These are phyloP conservation scores for Hydrolagus colliei DNA, from an alignment of 2,797 vertebrate genomes.

Conservation along the genomic window DNA sequence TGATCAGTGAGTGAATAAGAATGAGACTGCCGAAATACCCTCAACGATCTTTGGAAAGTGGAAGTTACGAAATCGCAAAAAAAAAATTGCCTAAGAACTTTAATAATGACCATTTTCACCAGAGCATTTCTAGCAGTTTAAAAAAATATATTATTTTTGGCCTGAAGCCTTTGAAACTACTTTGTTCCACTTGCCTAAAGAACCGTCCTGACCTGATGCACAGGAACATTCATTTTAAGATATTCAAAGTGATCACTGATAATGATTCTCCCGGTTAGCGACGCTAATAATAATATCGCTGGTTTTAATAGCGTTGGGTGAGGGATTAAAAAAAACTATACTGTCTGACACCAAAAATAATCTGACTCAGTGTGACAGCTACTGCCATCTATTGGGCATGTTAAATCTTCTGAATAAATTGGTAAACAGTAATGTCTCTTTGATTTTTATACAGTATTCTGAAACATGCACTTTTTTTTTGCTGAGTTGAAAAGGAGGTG, in stretches of 20 bases:
- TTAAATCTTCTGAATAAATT: no score
- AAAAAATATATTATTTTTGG: background rate
- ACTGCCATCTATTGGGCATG: background rate
- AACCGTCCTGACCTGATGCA: background rate
- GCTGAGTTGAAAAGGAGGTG: background rate
- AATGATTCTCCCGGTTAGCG: no score
- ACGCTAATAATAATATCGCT: background rate
- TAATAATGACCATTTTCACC: background rate
- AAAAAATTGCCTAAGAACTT: background rate
- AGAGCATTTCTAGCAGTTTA: background rate
- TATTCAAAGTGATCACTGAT: background rate
- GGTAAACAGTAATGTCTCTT: background rate
- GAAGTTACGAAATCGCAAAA: background rate
- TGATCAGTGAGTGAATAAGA: background rate
- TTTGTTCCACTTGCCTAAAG: background rate
- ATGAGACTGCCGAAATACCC: background rate
- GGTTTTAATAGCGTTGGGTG: background rate
- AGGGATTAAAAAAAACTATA: background rate
- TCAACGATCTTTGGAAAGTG: background rate
- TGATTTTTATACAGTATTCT: background rate
- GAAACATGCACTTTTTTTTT: background rate
- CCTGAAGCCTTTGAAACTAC: no score
- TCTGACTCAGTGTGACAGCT: no score
- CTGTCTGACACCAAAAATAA: no score
- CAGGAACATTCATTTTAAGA: no score